A percentile compares a stretch with the other conserved stretches of the same genome.
phyloP scores from a whole-genome alignment of 2,888 invertebrate genomes.

The Pteria penguin region DNA sequence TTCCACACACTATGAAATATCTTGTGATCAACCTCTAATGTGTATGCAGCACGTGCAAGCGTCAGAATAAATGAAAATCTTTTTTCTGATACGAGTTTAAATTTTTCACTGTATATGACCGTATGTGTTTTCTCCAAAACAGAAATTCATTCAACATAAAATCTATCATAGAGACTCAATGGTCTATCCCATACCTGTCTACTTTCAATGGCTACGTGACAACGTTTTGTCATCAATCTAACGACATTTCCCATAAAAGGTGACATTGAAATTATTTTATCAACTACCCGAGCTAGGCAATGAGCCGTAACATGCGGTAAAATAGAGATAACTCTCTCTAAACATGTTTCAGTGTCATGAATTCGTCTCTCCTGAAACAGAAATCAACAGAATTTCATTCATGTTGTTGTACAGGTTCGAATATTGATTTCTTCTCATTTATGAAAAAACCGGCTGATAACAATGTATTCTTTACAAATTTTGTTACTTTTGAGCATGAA shows the following conservation, averaged over 20 bases:
- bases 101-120: neutral
- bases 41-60: conserved; percentile 16
- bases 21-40: conserved; percentile 7
- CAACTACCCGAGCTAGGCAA: neutral
- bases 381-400: neutral
- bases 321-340: neutral
- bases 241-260: neutral
- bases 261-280: conserved; percentile 7
- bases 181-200: no score
- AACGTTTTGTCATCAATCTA: neutral
- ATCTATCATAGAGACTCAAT: no score
- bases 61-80: conserved; percentile 11
- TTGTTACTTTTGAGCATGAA: no score
- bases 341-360: neutral
- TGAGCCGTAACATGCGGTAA: neutral
- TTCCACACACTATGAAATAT: conserved; percentile 25
- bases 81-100: neutral
- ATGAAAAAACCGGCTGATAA: no score
- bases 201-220: neutral
- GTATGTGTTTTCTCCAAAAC: conserved; percentile 8
- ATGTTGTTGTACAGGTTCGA: neutral
- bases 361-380: neutral
- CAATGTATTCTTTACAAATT: no score
- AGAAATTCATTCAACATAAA: neutral
- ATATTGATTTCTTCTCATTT: neutral